Evolutionary conservation across 2,113 vertebrate genomes (phyloP), one percentile per base, ranked within the genome.

Genomic region (Neoarius graeffei): DNA sequence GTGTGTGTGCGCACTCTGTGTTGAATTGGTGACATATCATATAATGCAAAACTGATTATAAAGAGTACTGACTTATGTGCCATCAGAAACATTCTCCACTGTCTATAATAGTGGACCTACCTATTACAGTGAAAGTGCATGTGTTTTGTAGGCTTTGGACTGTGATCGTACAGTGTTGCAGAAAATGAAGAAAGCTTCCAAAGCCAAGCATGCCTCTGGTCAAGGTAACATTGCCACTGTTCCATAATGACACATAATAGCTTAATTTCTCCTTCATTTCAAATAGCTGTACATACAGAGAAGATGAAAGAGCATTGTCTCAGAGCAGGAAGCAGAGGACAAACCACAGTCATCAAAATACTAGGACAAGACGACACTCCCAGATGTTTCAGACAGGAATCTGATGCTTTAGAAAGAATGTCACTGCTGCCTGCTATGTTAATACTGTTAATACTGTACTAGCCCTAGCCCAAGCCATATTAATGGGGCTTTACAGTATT

Each of bases 121-220:
- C 35, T 35, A 2, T 35, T 35, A 35, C 35, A 35, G 35, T 35
- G 35, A 35, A 35, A 35, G 35, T 56, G 4, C n/a, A 13, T 59
- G 83, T 81, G 20, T 79, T 85, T 86, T 90, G 42, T 35, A 95
- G 94, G 92, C 91, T 20, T 90, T 95, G 91, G 95, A 95, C 83
- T 91, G 89, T 0, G 93, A 96, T 90, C 90, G 93, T 81, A 90
- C 87, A 54, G 88, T 95, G 19, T 81, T 96, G 56, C 94, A 95
- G 91, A 95, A 95, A 89, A 94, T 95, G 94, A 96, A 93, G 93
- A 96, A 95, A 92, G 91, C 93, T 19, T 92, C 91, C 64, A 96
- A 95, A 91, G 92, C 93, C 0, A 93, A 94, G 80, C 89, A 95
- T 30, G 86, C 87, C 54, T 93, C 94, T 64, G 94, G 95, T 79